Evolutionary conservation across 2,888 invertebrate species (phyloP), one percentile per base, ranked within the genome.

Genomic region (Apamea anceps): DNA sequence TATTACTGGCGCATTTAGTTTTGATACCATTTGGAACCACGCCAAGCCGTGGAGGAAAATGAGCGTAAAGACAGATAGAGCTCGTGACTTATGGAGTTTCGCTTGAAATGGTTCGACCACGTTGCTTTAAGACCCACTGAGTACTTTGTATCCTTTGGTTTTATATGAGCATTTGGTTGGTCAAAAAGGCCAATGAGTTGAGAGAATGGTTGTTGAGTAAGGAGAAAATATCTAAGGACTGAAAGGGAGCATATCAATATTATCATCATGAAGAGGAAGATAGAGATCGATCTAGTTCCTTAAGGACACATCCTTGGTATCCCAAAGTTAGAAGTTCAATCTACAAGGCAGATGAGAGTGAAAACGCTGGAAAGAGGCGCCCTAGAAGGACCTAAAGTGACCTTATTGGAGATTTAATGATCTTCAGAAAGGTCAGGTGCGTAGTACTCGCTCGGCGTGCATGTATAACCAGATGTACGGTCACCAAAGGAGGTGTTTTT

Each of bases 31-130:
- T 86, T 85, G 85, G 83, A 86, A 71, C 63, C 51, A 48, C 60
- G 86, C 85, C 85, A 85, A 85, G 42, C 65, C 72, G 74, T 70
- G 42, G 63, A 70, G 86, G 83, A 86, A 86, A 85, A 85, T 85
- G 80, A 83, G 83, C 85, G 86, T 86, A 83, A 85, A 86, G 85
- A 82, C 82, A 85, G 86, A 85, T 86, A 85, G 82, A 85, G 72
- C 75, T 60, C 0, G 77, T 85, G 86, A 85, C 80, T 85, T 86
- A 86, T 86, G 63, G 85, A 68, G 86, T 83, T 78, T 68, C 83
- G 80, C 83, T 83, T 75, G 51, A 68, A 82, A 80, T 83, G 80
- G 28, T 85, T 81, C 75, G 80, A 73, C 70, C 83, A 76, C 77
- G 77, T 28, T 66, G 68, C 63, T 75, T 63, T 81, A 77, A 62